Conservation (phyloP, 2,113 vertebrate species). For the Mus spicilegus region DNA sequence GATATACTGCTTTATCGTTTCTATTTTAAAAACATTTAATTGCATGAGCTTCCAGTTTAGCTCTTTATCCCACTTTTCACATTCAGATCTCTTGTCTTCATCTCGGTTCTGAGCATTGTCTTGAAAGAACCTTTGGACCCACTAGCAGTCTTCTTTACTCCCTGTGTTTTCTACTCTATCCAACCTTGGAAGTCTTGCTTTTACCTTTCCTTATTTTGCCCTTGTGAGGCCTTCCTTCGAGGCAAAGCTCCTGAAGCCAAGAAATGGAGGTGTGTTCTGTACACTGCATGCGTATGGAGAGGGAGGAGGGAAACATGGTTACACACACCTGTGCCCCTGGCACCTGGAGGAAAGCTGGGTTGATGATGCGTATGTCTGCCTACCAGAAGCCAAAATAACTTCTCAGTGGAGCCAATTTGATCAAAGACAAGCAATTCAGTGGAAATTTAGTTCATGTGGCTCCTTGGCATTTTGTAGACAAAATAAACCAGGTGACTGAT, state of each 20-base stretch:
- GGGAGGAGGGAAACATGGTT: background rate
- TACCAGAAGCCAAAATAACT: constrained; percentile 50
- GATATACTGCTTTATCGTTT: background rate
- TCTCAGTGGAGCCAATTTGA: constrained; percentile 37
- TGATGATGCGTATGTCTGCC: background rate
- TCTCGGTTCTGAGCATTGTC: background rate
- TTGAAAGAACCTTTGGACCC: background rate
- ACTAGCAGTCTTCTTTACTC: background rate
- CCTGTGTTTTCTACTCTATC: background rate
- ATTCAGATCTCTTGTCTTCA: background rate
- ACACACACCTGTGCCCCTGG: constrained; percentile 2
- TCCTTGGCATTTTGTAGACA: constrained; percentile 38
- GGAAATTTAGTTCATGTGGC: constrained; percentile 32
- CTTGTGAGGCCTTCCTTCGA: background rate
- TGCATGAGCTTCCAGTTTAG: background rate
- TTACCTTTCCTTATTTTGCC: background rate
- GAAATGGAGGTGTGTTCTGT: background rate
- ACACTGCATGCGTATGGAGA: background rate
- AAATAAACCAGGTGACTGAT: constrained; percentile 44
- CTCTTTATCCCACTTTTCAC: background rate
- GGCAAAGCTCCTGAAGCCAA: background rate
- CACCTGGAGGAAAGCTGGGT: background rate
- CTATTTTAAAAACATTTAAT: constrained; percentile 43
- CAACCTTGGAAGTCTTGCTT: background rate
- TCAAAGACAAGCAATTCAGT: constrained; percentile 44